Base-by-base conservation (phyloP, 2,113 vertebrate genomes). In the Sceloporus tristichus region DNA sequence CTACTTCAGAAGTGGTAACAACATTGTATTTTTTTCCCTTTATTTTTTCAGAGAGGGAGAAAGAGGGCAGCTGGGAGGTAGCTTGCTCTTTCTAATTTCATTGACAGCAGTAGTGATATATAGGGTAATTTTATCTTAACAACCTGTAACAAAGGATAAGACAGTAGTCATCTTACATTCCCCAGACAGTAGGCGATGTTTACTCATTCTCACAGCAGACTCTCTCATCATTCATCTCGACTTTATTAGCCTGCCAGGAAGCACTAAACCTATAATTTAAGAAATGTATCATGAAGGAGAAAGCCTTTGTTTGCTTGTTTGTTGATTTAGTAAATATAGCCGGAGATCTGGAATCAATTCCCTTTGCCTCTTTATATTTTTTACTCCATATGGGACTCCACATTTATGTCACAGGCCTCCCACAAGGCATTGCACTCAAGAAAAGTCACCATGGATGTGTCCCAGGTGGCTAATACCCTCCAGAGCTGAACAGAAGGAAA, bases 121-220 rank as follows among this genome's bases (percentile, higher is more conserved):
- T 95, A 90, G 94, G 95, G 94, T 82, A 96, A 96, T 96, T 96
- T 96, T 95, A 94, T 96, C 95, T 95, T 96, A 95, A 96, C 94
- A 96, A 95, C 95, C 94, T 96, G 94, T 95, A 95, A 95, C 95
- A 95, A 95, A 95, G 95, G 94, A 94, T 93, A 95, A 95, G 95
- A 96, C 94, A 95, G 95, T 95, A 95, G 95, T 92, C 34, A 0
- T 94, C 94, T 83, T 95, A 91, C 94, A 95, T 95, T 95, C 94
- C 88, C 77, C 95, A 96, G 95, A 94, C 94, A 91, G 95, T 95
- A 96, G 95, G 95, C 94, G 95, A 96, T 96, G 95, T 96, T 96
- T 96, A 94, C 94, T 93, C 91, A 81, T 92, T 96, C 94, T 92
- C 93, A 93, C 93, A 92, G 93, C 91, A 94, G 94, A 95, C 94